phyloP scores from a whole-genome alignment of 2,113 vertebrate species.

The Ramphastos sulfuratus region DNA sequence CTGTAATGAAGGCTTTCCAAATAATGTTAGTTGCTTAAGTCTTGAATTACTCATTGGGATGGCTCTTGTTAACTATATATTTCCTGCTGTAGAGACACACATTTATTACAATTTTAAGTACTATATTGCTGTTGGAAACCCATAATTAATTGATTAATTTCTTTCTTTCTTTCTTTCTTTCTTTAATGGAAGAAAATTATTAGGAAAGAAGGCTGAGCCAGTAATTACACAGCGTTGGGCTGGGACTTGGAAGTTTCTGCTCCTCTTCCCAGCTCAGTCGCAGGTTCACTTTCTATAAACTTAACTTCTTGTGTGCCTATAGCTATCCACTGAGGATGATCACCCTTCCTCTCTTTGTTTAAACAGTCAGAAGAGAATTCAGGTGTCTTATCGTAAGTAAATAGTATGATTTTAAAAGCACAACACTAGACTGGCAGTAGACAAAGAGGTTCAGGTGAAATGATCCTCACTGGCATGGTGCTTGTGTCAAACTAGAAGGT shows the following conservation, averaged over 20 bases:
- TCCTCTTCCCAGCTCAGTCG: conserved; percentile 28
- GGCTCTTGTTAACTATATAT: conserved; percentile 83
- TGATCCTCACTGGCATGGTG: not conserved
- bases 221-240: conserved; percentile 30
- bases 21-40: conserved; percentile 53
- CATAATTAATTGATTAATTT: conserved; percentile 61
- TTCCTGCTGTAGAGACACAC: conserved; percentile 52
- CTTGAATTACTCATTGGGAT: conserved; percentile 70
- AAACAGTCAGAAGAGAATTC: not conserved
- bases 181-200: conserved; percentile 33
- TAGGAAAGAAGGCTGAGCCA: conserved; percentile 48
- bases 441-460: not conserved
- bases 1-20: conserved; percentile 57
- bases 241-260: conserved; percentile 38
- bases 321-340: not conserved
- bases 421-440: not conserved
- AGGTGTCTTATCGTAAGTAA: not conserved
- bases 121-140: conserved; percentile 42
- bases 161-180: conserved; percentile 45
- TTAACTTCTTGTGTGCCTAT: not conserved
- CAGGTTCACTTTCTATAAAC: not conserved
- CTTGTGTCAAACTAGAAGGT: not conserved
- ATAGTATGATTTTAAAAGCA: not conserved
- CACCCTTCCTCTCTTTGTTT: not conserved
- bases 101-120: conserved; percentile 59